phyloP scores from a whole-genome alignment of 2,888 invertebrate genomes.

The Drosophila tripunctata region DNA sequence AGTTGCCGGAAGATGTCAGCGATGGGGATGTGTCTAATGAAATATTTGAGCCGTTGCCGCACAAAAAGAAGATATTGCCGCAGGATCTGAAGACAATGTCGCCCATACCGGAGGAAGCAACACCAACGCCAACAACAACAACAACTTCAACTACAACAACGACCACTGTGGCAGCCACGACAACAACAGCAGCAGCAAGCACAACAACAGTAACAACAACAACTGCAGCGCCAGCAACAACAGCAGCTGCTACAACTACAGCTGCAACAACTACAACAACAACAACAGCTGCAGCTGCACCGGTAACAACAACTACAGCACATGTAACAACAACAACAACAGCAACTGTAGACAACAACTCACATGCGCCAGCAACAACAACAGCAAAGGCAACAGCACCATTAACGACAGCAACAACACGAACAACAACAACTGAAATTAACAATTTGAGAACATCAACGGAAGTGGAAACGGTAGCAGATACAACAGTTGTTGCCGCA shows the following conservation, averaged over 20 bases:
- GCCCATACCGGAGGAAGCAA: slow-evolving; percentile 8
- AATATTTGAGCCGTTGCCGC: slow-evolving; percentile 82
- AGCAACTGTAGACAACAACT: too few relatives aligned
- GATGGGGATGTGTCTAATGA: slow-evolving; percentile 80
- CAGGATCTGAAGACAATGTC: slow-evolving; percentile 79
- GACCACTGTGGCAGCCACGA: slow-evolving; percentile 15
- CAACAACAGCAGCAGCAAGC: slow-evolving; percentile 9
- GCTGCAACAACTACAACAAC: not conserved
- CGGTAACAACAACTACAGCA: slow-evolving; percentile 26
- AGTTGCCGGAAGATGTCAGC: slow-evolving; percentile 59
- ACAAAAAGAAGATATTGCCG: slow-evolving; percentile 81
- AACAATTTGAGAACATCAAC: slow-evolving; percentile 15
- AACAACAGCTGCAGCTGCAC: slow-evolving; percentile 20
- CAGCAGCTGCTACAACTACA: slow-evolving; percentile 20
- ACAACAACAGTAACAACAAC: slow-evolving; percentile 1
- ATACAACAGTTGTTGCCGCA: slow-evolving; percentile 20
- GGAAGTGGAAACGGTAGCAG: slow-evolving; percentile 12
- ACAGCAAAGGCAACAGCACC: slow-evolving; percentile 2
- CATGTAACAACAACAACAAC: slow-evolving; percentile 22
- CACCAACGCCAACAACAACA: slow-evolving; percentile 10
- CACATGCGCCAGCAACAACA: too few relatives aligned
- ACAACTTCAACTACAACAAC: slow-evolving; percentile 14
- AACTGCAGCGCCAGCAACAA: slow-evolving; percentile 10
- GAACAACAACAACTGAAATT: slow-evolving; percentile 16
- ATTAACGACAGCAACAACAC: not conserved